Base-by-base conservation (phyloP, 2,797 vertebrate genomes). In the Amniataba percoides region DNA sequence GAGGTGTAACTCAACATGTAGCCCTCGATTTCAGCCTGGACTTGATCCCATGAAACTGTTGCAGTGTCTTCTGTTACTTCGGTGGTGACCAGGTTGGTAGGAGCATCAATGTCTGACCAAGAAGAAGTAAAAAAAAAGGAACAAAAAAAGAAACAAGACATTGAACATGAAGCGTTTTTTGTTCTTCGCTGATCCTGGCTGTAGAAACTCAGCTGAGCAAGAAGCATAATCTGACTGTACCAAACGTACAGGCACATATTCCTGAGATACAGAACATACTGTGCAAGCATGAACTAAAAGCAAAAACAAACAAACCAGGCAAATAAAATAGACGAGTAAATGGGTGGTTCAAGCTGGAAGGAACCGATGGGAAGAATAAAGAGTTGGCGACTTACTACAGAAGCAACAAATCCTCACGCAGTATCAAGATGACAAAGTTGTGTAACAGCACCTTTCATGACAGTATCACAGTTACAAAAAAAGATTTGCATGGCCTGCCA, bases 1-100 rank as follows among this genome's bases (percentile, higher is more conserved):
- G 95, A 94, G 42, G 88, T 91, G 87, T 96, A 97, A 69, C 87
- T 95, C 88, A 96, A 84, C 89, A 95, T 87, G 76, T 97, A 97
- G 79, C 93, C 94, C 6, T 96, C 95, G 16, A 95, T 86, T 34
- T 88, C 72, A 2, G 94, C 95, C 85, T 83, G 93, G 61, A 95
- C 94, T 1, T 16, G 87, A 58, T 95, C 94, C 97, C 97, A 97
- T 57, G 94, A 95, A 63, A 97, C 73, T 1, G 71, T 87, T 1
- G 84, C 87, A 0, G 91, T 93, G 74, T 95, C 92, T 56, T 94
- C 93, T 10, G 93, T 93, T 53, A 91, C 90, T 71, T 88, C 70
- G 21, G 80, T 89, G 36, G 94, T 91, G 78, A 93, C 73, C 58
- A 98, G 87, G 61, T 94, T 95, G 70, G 86, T 36, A 2, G 94